Conservation (phyloP, 2,113 vertebrate species). For the Osmerus mordax region DNA sequence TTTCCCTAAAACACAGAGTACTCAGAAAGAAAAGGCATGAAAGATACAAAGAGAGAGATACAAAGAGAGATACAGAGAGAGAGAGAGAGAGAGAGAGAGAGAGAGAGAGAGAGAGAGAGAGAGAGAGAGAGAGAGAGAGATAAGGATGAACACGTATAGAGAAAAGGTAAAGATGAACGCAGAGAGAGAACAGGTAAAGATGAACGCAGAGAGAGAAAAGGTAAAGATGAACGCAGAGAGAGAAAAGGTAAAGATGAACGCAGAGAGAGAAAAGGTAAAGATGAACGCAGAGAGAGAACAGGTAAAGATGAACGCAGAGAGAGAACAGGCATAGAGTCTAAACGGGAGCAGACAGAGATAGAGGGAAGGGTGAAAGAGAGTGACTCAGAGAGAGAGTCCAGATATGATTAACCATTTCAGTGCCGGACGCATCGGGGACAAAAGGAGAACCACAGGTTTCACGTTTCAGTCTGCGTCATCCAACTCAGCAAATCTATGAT, state of each 20-base stretch:
- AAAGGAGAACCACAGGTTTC: slow-evolving; percentile 50
- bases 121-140: too few relatives aligned
- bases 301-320: neutral
- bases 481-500: neutral
- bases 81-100: too few relatives aligned
- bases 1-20: neutral
- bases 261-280: neutral
- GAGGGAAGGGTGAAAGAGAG: neutral
- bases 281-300: neutral
- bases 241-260: neutral
- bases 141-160: neutral
- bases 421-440: slow-evolving; percentile 17
- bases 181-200: neutral
- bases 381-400: slow-evolving; percentile 43
- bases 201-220: neutral
- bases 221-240: neutral
- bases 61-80: neutral
- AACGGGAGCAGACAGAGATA: too few relatives aligned
- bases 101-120: neutral
- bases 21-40: neutral
- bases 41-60: neutral
- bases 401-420: slow-evolving; percentile 56
- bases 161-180: neutral
- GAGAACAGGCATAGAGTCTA: neutral
- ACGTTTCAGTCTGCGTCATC: slow-evolving; percentile 59